Evolutionary conservation across 2,797 vertebrate genomes (phyloP), one percentile per base, ranked within the genome.

Genomic region (Alosa sapidissima): DNA sequence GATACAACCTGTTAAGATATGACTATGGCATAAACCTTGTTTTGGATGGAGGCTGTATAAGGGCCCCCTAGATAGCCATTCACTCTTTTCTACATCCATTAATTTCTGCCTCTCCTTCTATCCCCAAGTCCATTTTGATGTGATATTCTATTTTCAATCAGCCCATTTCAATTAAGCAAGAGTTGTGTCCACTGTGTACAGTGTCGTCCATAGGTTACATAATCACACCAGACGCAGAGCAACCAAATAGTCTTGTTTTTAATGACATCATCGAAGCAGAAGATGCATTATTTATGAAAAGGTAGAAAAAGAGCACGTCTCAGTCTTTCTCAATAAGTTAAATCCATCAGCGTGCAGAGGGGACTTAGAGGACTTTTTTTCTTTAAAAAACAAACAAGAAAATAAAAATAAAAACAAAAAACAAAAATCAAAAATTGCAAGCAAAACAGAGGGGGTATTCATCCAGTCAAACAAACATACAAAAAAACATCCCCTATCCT

Each of bases 311-410:
- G 95, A 96, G 96, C 96, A 95, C 95, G 90, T 93, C 94, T 91
- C 84, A 92, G 92, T 95, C 93, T 95, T 95, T 95, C 94, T 96
- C 95, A 97, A 97, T 97, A 97, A 97, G 95, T 98, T 97, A 97
- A 96, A 96, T 94, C 93, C 91, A 83, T 87, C 92, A 93, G 92
- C 91, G 87, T 88, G 88, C 92, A 82, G 89, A 91, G 90, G 90
- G 92, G 89, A 91, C 93, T 94, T 94, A 95, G 94, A 93, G 65
- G 33, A 72, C 13, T 72, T 72, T 72, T 47, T 47, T 72, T 72
- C 14, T 72, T 72, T 2, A 78, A 78, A 92, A 90, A 89, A 91
- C 87, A 87, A 41, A 41, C 2, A 2, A 41, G 41, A 41, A 89
- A 91, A 94, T 93, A 91, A 90, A 87, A 91, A 92, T 91, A 87